These are phyloP conservation scores for Drosophila varians DNA, from an alignment of 1,140 invertebrate genomes.

Conservation along the genomic window DNA sequence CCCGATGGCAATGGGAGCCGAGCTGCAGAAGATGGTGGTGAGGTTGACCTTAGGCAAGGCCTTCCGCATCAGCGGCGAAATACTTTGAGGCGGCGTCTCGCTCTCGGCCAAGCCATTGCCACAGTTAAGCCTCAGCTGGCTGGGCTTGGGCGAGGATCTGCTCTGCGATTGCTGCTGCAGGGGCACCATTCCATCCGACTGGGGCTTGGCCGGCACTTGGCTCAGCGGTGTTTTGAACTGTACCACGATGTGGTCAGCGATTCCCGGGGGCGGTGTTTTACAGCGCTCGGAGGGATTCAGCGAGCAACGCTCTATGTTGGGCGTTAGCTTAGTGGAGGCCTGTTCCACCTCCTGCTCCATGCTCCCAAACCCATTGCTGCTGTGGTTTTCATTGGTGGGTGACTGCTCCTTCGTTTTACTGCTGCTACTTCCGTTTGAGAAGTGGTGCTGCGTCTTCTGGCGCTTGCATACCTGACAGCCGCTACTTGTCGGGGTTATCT, in stretches of 20 bases:
- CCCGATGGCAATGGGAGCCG: slow-evolving; percentile 66
- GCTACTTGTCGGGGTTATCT: slow-evolving; percentile 30
- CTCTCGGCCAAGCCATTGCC: slow-evolving; percentile 21
- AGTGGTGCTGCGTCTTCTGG: slow-evolving; percentile 82
- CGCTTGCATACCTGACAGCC: slow-evolving; percentile 80
- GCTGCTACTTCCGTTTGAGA: slow-evolving; percentile 22
- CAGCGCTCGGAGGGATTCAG: slow-evolving; percentile 48
- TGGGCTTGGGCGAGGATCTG: slow-evolving; percentile 42
- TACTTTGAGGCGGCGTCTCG: slow-evolving; percentile 50
- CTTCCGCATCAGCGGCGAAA: slow-evolving; percentile 58
- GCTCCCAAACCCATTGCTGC: slow-evolving; percentile 10
- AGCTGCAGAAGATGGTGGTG: slow-evolving; percentile 75
- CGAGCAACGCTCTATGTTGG: slow-evolving; percentile 68
- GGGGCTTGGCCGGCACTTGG: slow-evolving; percentile 55
- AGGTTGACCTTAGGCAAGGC: slow-evolving; percentile 78
- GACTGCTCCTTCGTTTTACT: neutral
- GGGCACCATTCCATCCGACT: slow-evolving; percentile 47
- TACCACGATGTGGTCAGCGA: slow-evolving; percentile 51
- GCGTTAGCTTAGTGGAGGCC: slow-evolving; percentile 67
- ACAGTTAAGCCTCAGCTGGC: slow-evolving; percentile 53
- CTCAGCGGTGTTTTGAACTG: slow-evolving; percentile 75
- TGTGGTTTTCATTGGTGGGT: slow-evolving; percentile 14
- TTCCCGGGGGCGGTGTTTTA: slow-evolving; percentile 46
- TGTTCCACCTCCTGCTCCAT: slow-evolving; percentile 25
- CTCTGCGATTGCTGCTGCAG: slow-evolving; percentile 12